Evolutionary conservation across 1,140 invertebrate genomes (phyloP).

Genomic region (Phymastichus coffea): DNA sequence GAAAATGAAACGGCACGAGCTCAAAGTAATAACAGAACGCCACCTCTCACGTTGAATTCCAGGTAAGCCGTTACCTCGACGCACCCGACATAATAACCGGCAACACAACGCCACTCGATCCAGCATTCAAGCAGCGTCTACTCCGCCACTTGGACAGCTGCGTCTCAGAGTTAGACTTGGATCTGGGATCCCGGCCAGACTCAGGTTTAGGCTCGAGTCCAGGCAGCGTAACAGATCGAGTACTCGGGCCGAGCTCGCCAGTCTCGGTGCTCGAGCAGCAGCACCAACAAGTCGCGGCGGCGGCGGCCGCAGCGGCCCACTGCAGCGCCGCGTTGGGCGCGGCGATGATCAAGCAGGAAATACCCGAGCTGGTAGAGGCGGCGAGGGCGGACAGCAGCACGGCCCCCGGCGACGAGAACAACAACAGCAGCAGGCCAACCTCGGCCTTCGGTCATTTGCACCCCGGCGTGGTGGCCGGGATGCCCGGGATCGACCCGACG

Average conservation of each 20-base stretch:
- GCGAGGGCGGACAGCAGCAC: slow-evolving; percentile 53
- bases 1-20: background rate
- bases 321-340: slow-evolving; percentile 47
- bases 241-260: slow-evolving; percentile 47
- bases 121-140: slow-evolving; percentile 67
- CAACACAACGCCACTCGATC: slow-evolving; percentile 67
- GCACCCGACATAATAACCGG: slow-evolving; percentile 65
- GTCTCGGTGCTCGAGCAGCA: slow-evolving; percentile 46
- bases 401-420: slow-evolving; percentile 51
- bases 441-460: slow-evolving; percentile 50
- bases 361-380: slow-evolving; percentile 44
- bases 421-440: slow-evolving; percentile 50
- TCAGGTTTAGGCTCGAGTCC: slow-evolving; percentile 52
- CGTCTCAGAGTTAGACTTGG: slow-evolving; percentile 68
- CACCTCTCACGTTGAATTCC: too few relatives aligned
- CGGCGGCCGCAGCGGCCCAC: slow-evolving; percentile 49
- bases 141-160: slow-evolving; percentile 71
- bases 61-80: slow-evolving; percentile 65
- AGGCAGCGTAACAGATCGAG: slow-evolving; percentile 50
- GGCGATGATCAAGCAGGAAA: slow-evolving; percentile 48
- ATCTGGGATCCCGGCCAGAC: slow-evolving; percentile 60
- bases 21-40: too few relatives aligned
- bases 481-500: slow-evolving; percentile 19
- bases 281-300: slow-evolving; percentile 35
- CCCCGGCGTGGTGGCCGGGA: slow-evolving; percentile 10